Evolutionary conservation across 2,797 vertebrate species (phyloP).

Genomic region (Enteromius trimaculatus): DNA sequence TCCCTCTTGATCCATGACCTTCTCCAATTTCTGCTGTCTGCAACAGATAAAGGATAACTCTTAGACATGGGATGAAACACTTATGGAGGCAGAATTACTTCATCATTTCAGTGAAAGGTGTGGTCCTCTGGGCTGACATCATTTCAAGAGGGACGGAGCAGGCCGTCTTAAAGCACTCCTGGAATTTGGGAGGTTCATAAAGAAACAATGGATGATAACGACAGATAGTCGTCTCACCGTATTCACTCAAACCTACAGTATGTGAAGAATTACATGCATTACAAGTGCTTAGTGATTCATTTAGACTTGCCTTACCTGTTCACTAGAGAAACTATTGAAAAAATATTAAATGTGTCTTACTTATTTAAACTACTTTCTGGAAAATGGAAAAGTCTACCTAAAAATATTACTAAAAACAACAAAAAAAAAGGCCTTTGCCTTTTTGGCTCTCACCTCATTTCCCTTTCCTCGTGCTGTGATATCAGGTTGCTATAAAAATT

Average conservation of each 20-base stretch:
- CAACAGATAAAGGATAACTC: constrained; percentile 41
- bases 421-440: too few species aligned
- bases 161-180: neutral
- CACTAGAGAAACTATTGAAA: neutral
- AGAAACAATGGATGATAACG: neutral
- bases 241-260: constrained; percentile 10
- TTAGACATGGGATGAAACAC: constrained; percentile 3
- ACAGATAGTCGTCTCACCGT: neutral
- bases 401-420: neutral
- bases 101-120: constrained; percentile 9
- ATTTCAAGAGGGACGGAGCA: neutral
- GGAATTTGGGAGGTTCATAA: constrained; percentile 10
- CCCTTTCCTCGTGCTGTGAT: constrained; percentile 93
- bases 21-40: constrained; percentile 97
- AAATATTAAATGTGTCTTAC: neutral
- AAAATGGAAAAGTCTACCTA: neutral
- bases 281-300: neutral
- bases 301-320: constrained; percentile 37
- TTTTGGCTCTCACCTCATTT: constrained; percentile 87
- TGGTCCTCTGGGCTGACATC: neutral
- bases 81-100: neutral
- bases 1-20: constrained; percentile 98
- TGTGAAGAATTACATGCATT: constrained; percentile 26
- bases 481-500: constrained; percentile 99
- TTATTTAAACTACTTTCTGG: neutral